A percentile compares a stretch with the other conserved stretches of the same genome.
phyloP scores from a whole-genome alignment of 2,797 vertebrate species.

The Silurus lanzhouensis region DNA sequence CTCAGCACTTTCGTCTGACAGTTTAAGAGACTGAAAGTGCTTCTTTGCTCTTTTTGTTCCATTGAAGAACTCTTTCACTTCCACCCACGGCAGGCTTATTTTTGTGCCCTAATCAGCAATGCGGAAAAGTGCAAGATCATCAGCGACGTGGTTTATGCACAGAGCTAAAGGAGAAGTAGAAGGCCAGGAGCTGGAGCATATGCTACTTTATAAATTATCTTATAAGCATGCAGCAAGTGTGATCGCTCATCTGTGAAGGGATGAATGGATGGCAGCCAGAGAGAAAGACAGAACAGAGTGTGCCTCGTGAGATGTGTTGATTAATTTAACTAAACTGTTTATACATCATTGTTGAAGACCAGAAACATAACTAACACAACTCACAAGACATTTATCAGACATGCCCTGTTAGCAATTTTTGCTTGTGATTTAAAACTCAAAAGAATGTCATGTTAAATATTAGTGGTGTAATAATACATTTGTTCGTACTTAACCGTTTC shows the following conservation, averaged over 20 bases:
- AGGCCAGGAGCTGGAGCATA: slow-evolving; percentile 4
- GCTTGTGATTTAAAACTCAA: not conserved
- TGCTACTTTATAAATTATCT: not conserved
- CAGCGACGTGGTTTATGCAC: slow-evolving; percentile 17
- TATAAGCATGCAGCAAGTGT: not conserved
- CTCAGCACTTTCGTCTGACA: slow-evolving; percentile 27
- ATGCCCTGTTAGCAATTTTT: not conserved
- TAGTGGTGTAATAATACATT: too few relatives aligned
- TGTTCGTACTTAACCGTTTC: too few relatives aligned
- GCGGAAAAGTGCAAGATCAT: slow-evolving; percentile 46
- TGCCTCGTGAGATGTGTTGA: not conserved
- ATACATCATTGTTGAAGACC: not conserved
- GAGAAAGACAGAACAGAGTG: not conserved
- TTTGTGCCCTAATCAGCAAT: not conserved
- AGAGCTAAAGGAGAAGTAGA: slow-evolving; percentile 31
- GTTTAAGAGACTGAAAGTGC: not conserved
- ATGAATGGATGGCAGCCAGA: not conserved
- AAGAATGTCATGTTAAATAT: too few relatives aligned
- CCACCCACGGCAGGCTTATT: not conserved
- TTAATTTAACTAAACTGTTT: not conserved
- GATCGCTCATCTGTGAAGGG: slow-evolving; percentile 27
- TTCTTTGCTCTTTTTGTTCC: not conserved
- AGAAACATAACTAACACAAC: not conserved
- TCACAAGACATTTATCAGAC: not conserved
- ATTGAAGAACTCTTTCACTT: slow-evolving; percentile 1